Evolutionary conservation across 1,140 invertebrate genomes (phyloP), one percentile per base, ranked within the genome.

Genomic region (Diabrotica virgifera): DNA sequence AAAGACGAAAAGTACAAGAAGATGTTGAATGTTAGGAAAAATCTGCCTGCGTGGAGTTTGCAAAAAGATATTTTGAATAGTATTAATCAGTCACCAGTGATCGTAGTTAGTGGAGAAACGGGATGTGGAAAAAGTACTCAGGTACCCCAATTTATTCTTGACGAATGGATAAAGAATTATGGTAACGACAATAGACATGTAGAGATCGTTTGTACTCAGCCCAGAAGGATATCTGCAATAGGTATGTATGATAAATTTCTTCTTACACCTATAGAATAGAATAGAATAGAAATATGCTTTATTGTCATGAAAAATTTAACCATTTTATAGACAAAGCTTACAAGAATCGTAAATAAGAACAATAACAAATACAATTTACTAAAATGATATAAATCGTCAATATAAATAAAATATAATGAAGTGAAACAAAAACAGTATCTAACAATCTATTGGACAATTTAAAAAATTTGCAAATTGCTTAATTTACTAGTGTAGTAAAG

Each of bases 151-250:
- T 97, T 90, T 75, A 90, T 98, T 68, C 77, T 97, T 11, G 93
- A 97, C 78, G 82, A 91, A 72, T 94, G 86, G 86, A 68, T 85
- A 10, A 70, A 77, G 0, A 82, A 81, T 58, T 82, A 79, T 64
- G 77, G 79, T 12, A 69, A 76, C 14, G 77, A 78, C 10, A 76
- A 78, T 12, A 70, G 80, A 10, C 84, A 90, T 69, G 86, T 90
- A 46, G 89, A 92, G 75, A 93, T 98, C 65, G 84, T 97, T 52
- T 96, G 94, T 70, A 97, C 95, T 0, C 95, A 98, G 77, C 96
- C 96, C 0, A 83, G 95, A 59, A 84, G 95, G 68, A 90, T 99
- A 72, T 94, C 95, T 35, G 95, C 96, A 12, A 90, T 97, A 67
- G 92, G 40, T 46, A 46, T 10, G 40, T 46, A n/a, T 10, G 4